Evolutionary conservation across 2,797 vertebrate species (phyloP), one percentile per base, ranked within the genome.

Genomic region (Aselliscus stoliczkanus): DNA sequence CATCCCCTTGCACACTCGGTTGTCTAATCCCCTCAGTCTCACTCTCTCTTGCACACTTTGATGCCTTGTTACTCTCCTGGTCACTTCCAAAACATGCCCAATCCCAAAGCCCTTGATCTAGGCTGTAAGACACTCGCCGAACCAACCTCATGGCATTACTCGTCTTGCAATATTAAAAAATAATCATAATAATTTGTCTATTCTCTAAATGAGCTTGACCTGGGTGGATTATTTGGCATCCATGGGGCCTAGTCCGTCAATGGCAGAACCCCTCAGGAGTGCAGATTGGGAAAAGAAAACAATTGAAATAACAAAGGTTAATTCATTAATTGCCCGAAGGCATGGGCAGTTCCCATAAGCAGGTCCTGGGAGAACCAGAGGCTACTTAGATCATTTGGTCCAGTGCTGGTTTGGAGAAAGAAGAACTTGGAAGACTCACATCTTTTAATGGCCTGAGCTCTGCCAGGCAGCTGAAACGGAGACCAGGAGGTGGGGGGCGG

Each of bases 1-100:
- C 3, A 0, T 15, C 56, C n/a, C 37, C 47, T 9, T 1, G 15
- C 65, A 4, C 0, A 0, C 34, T 13, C 0, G 1, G 4, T 0
- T 0, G 25, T 7, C 82, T 25, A 0, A 7, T 13, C n/a, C n/a
- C 21, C 54, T 58, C 2, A 0, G 31, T 8, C 4, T 3, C 37
- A 3, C 23, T 62, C 47, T 62, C 23, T 31, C 64, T 62, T 0
- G 2, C 69, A 2, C 4, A 17, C 18, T 5, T 18, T 3, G 31
- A 56, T 13, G 20, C n/a, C 76, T 14, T 0, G 1, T 77, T 10
- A 1, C 13, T 39, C 44, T 75, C 80, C 93, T 5, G 21, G 39
- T 62, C 60, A 23, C 1, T 0, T 7, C 86, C 47, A 5, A n/a
- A 20, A 5, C 67, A 25, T 17, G 2, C 29, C 37, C 37, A 6